A percentile compares a stretch with the other conserved stretches of the same genome.
phyloP scores from a whole-genome alignment of 2,113 vertebrate genomes.

The Xerus inauris region DNA sequence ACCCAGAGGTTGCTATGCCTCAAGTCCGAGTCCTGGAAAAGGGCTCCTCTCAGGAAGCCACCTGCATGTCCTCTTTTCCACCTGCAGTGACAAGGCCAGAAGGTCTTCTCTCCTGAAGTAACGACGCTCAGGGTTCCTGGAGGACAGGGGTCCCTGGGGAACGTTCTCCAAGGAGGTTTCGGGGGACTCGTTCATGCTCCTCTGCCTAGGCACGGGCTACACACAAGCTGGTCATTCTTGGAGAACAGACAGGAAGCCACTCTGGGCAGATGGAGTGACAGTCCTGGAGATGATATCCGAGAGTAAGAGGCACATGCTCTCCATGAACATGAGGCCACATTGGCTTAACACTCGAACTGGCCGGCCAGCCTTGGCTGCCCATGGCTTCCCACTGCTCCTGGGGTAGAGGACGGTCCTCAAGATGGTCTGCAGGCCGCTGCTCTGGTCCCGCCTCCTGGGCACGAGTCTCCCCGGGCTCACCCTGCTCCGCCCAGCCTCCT shows the following conservation, averaged over 20 bases:
- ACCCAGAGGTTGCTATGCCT: neutral
- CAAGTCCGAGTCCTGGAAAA: neutral
- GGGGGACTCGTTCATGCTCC: neutral
- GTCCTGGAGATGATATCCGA: neutral
- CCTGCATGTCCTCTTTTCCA: neutral
- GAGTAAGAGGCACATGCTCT: neutral
- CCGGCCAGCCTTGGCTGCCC: neutral
- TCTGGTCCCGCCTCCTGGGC: neutral
- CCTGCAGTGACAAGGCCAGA: neutral
- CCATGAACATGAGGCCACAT: neutral
- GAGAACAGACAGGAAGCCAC: neutral
- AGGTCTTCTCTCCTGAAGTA: neutral
- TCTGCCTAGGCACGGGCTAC: rapidly evolving
- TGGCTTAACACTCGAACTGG: neutral
- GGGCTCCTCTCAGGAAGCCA: neutral
- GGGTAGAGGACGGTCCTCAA: neutral
- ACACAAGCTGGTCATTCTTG: neutral
- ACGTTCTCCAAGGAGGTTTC: neutral
- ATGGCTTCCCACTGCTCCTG: neutral
- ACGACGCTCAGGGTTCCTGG: neutral
- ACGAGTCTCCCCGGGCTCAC: too few species aligned
- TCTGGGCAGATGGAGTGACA: neutral
- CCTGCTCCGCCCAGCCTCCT: too few species aligned
- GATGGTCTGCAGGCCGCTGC: neutral
- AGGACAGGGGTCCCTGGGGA: neutral